phyloP scores from a whole-genome alignment of 2,113 vertebrate species.

The Rhinoptilus africanus region DNA sequence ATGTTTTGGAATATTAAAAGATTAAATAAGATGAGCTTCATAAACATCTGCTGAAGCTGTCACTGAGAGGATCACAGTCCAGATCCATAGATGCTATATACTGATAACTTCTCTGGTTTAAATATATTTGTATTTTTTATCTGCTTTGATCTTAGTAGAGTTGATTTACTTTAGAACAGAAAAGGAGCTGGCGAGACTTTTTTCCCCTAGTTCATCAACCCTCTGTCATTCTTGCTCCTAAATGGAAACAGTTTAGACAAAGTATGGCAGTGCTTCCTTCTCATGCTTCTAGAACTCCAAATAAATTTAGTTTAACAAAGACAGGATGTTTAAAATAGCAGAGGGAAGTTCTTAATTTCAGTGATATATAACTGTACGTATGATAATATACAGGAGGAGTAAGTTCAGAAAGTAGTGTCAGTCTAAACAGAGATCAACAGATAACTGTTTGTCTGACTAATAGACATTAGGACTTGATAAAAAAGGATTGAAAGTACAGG shows the following conservation, averaged over 20 bases:
- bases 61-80: neutral
- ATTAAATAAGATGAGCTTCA: neutral
- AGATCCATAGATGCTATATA: neutral
- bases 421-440: conserved; percentile 10
- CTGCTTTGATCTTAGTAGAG: neutral
- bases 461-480: neutral
- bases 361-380: neutral
- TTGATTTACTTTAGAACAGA: neutral
- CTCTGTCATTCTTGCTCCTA: neutral
- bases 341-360: neutral
- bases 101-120: neutral
- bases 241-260: neutral
- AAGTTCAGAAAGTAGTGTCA: neutral
- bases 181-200: neutral
- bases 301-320: conserved; percentile 10
- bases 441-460: neutral
- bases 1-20: neutral
- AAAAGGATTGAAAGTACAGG: conserved; percentile 3
- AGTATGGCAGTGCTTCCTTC: neutral
- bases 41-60: neutral
- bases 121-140: neutral
- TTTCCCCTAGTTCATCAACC: neutral
- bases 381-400: neutral
- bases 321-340: conserved; percentile 1
- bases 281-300: neutral